Evolutionary conservation across 2,888 invertebrate genomes (phyloP).

Genomic region (Chloromyia formosa): DNA sequence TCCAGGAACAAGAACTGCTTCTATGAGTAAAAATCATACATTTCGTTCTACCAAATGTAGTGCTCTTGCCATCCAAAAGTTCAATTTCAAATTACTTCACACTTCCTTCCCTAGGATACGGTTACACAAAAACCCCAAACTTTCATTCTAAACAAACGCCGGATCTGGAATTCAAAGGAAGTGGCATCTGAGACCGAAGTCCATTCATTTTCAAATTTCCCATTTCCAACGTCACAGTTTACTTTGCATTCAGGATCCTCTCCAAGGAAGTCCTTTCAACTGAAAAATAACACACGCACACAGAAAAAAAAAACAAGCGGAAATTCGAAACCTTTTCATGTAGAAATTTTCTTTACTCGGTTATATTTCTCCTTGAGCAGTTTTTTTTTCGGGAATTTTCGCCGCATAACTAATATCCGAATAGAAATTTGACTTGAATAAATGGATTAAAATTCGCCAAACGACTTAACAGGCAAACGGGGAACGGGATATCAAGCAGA

Average conservation of each 20-base stretch:
- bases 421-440: neutral
- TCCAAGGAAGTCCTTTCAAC: neutral
- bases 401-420: conserved; percentile 8
- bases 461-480: no score
- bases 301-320: conserved; percentile 20
- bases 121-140: no score
- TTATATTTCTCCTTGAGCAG: neutral
- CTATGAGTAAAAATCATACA: no score
- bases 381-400: conserved; percentile 4
- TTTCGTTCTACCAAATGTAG: no score
- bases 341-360: conserved; percentile 16
- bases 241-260: neutral
- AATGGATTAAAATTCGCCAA: neutral
- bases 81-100: no score
- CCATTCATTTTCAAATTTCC: no score
- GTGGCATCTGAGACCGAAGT: no score
- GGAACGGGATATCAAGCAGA: neutral
- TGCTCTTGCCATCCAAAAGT: no score
- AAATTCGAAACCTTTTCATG: conserved; percentile 16
- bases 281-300: neutral
- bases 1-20: no score
- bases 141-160: no score
- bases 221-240: neutral
- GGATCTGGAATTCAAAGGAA: no score
- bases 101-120: no score